Conservation (phyloP, 2,888 invertebrate species). For the Galerucella calmariensis region DNA sequence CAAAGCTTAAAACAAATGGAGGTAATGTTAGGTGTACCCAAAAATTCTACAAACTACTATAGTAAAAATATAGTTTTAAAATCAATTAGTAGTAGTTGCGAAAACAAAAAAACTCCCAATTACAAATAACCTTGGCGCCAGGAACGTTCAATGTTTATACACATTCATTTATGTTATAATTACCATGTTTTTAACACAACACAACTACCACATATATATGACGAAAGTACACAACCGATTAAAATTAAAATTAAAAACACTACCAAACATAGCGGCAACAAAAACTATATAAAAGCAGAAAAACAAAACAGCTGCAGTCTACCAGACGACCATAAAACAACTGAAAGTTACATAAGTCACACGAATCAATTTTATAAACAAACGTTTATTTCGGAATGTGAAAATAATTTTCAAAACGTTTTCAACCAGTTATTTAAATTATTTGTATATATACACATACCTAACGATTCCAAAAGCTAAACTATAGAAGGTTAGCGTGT, state of each 20-base stretch:
- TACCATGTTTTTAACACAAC: neutral
- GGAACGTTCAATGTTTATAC: neutral
- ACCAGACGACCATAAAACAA: slow-evolving; percentile 20
- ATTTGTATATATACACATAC: slow-evolving; percentile 10
- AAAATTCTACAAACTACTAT: neutral
- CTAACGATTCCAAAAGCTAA: slow-evolving; percentile 18
- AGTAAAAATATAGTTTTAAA: neutral
- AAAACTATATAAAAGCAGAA: neutral
- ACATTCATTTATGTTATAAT: neutral
- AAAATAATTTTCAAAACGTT: slow-evolving; percentile 13
- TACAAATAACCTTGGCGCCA: neutral
- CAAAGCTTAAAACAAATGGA: neutral
- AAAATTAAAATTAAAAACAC: slow-evolving; percentile 2
- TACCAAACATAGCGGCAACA: neutral
- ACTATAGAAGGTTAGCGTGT: slow-evolving; percentile 22
- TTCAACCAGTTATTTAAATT: slow-evolving; percentile 26
- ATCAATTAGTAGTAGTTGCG: neutral
- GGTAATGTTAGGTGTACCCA: neutral
- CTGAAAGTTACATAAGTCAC: slow-evolving; percentile 22
- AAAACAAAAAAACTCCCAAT: neutral
- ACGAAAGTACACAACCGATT: neutral
- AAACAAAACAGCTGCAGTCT: slow-evolving; percentile 20
- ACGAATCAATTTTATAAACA: slow-evolving; percentile 22
- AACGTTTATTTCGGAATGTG: slow-evolving; percentile 20
- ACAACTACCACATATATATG: neutral